phyloP scores from a whole-genome alignment of 1,140 invertebrate genomes.

The Galleria mellonella region DNA sequence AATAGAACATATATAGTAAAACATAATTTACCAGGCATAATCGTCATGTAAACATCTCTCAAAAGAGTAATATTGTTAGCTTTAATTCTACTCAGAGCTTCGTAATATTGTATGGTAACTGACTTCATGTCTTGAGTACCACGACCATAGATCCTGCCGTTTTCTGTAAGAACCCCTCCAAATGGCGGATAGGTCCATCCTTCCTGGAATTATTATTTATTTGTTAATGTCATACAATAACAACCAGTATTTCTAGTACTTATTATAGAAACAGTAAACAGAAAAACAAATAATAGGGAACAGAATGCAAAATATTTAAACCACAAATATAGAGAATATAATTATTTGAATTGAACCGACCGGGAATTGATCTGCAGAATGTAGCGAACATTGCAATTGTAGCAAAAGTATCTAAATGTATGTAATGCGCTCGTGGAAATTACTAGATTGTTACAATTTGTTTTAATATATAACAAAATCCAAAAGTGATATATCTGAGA shows the following conservation, averaged over 20 bases:
- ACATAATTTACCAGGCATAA: constrained; percentile 82
- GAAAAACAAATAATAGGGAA: too few species aligned
- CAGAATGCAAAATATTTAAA: too few species aligned
- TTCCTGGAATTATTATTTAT: constrained; percentile 39
- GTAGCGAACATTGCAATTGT: too few species aligned
- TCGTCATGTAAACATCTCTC: constrained; percentile 84
- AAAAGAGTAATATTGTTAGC: constrained; percentile 71
- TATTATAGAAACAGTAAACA: neutral
- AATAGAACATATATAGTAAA: too few species aligned
- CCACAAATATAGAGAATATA: too few species aligned
- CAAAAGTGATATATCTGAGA: too few species aligned
- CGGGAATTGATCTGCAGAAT: too few species aligned
- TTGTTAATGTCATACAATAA: neutral
- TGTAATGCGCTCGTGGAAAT: too few species aligned
- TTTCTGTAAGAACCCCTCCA: constrained; percentile 80
- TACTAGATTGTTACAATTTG: too few species aligned
- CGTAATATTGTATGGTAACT: constrained; percentile 85
- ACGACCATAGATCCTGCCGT: constrained; percentile 86
- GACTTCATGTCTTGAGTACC: constrained; percentile 90
- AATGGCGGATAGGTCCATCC: constrained; percentile 89
- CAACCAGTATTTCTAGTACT: neutral
- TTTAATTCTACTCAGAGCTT: constrained; percentile 82
- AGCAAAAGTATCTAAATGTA: too few species aligned
- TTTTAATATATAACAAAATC: too few species aligned
- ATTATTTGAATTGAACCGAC: too few species aligned